phyloP scores from a whole-genome alignment of 2,797 vertebrate species.

The Sebastiscus albofasciatus region DNA sequence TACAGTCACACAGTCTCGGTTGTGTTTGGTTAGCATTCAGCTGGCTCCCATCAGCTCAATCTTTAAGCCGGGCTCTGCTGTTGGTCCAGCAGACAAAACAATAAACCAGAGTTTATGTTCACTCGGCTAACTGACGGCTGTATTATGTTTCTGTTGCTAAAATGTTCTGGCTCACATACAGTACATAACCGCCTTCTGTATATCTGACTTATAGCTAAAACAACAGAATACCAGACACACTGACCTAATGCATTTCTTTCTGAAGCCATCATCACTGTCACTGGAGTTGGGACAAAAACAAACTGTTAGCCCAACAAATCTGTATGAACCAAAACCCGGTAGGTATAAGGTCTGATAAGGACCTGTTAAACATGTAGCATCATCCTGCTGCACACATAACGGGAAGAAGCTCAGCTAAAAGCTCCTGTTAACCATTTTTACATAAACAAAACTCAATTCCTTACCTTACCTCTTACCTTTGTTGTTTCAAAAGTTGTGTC shows the following conservation, averaged over 20 bases:
- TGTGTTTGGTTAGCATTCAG: slow-evolving; percentile 19
- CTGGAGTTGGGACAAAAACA: neutral
- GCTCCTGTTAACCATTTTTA: neutral
- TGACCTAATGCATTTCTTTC: neutral
- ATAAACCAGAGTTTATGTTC: slow-evolving; percentile 4
- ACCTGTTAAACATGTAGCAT: neutral
- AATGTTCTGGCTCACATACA: neutral
- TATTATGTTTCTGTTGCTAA: slow-evolving; percentile 9
- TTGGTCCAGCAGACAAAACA: slow-evolving; percentile 11
- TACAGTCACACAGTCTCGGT: neutral
- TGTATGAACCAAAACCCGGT: neutral
- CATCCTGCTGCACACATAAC: neutral
- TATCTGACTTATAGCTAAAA: neutral
- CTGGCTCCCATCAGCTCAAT: neutral
- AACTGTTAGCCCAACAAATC: neutral
- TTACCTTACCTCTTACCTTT: neutral
- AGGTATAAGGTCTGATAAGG: neutral
- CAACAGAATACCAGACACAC: neutral
- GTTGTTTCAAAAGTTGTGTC: neutral
- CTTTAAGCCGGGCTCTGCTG: neutral
- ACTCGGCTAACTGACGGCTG: neutral
- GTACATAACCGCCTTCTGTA: neutral
- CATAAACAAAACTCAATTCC: neutral
- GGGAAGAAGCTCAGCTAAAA: neutral
- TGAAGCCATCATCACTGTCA: neutral